Conservation (phyloP, 2,113 vertebrate species). For the Calyptomena viridis region DNA sequence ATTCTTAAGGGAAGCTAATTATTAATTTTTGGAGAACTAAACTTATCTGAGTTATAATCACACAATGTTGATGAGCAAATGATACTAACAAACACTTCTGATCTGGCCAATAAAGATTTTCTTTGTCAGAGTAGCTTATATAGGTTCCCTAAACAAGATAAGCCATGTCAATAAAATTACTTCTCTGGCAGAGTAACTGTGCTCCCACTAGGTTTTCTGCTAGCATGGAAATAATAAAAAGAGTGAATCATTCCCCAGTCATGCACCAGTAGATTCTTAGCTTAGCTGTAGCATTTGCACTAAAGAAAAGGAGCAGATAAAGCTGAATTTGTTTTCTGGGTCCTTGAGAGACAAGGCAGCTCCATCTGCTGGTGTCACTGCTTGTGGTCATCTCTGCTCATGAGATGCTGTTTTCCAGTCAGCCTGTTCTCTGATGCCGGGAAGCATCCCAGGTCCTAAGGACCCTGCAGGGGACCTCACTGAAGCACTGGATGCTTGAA, state of each 20-base stretch:
- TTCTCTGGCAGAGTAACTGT: background rate
- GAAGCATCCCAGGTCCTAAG: background rate
- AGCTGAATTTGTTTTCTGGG: background rate
- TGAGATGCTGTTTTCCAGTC: background rate
- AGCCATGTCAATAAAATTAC: background rate
- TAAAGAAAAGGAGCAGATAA: background rate
- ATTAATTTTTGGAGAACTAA: background rate
- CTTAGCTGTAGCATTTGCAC: background rate
- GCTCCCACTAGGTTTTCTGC: background rate
- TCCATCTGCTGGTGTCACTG: slow-evolving; percentile 39
- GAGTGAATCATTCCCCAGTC: background rate
- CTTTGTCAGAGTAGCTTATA: background rate
- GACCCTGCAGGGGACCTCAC: background rate
- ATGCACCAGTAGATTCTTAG: background rate
- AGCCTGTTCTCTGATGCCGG: background rate
- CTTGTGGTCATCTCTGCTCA: background rate
- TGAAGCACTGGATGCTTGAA: background rate
- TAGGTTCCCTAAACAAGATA: background rate
- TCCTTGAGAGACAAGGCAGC: background rate
- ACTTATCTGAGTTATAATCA: background rate
- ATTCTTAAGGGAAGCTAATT: background rate
- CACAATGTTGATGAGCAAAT: background rate
- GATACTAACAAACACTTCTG: background rate
- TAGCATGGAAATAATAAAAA: background rate
- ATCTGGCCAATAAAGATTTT: background rate